phyloP scores from a whole-genome alignment of 2,797 vertebrate species.

The Chelmon rostratus region DNA sequence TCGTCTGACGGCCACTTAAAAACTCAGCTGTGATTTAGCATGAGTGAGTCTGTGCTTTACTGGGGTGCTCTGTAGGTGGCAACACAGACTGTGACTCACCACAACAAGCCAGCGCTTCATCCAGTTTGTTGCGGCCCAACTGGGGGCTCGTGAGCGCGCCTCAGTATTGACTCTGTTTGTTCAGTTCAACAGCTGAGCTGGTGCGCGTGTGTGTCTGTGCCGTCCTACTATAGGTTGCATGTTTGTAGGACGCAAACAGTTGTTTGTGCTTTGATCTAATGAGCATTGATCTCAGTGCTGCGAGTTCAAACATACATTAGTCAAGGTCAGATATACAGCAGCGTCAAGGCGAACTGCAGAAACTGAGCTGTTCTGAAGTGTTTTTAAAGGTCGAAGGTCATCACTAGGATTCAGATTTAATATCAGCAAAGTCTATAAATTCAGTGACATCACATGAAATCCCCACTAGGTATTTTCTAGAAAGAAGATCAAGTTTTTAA shows the following conservation, averaged over 20 bases:
- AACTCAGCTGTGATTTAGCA: conserved; percentile 34
- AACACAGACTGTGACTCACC: conserved; percentile 66
- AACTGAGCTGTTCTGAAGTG: background rate
- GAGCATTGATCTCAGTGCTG: conserved; percentile 32
- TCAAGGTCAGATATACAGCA: conserved; percentile 34
- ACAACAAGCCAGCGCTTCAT: conserved; percentile 5
- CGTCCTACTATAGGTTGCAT: background rate
- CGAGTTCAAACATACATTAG: conserved; percentile 16
- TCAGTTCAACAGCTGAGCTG: background rate
- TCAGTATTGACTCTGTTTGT: background rate
- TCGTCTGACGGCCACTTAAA: conserved; percentile 5
- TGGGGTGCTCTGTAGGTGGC: conserved; percentile 79
- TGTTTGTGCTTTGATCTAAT: conserved; percentile 44
- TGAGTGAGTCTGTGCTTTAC: conserved; percentile 47
- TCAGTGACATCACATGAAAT: background rate
- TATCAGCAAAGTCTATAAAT: background rate
- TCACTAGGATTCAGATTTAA: background rate
- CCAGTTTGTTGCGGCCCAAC: background rate
- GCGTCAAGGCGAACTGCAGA: background rate
- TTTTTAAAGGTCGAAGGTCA: background rate
- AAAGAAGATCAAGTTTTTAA: background rate
- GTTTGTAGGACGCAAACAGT: conserved; percentile 5
- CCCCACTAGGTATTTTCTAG: background rate
- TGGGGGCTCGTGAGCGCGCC: background rate
- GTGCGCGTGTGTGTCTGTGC: background rate